phyloP scores from a whole-genome alignment of 2,797 vertebrate species.

The Gila robusta region DNA sequence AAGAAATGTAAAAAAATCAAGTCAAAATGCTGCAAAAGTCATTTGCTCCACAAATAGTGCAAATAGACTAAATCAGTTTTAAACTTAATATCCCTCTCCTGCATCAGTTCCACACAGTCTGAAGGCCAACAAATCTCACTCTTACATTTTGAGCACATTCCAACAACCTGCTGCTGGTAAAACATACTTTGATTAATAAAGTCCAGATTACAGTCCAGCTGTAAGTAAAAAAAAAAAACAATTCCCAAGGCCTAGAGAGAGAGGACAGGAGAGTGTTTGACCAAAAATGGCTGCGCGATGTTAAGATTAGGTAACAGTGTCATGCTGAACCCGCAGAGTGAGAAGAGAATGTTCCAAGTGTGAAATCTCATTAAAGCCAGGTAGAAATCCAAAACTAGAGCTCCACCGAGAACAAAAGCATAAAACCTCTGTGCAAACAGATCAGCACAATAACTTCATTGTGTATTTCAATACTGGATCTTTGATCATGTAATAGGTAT shows the following conservation, averaged over 20 bases:
- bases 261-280: slow-evolving; percentile 68
- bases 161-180: slow-evolving; percentile 19
- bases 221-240: slow-evolving; percentile 12
- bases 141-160: not conserved
- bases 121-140: not conserved
- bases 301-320: slow-evolving; percentile 38
- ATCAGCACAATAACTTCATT: slow-evolving; percentile 9
- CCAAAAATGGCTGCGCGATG: slow-evolving; percentile 77
- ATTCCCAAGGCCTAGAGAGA: slow-evolving; percentile 22
- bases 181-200: slow-evolving; percentile 36
- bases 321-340: slow-evolving; percentile 28
- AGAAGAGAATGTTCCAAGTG: slow-evolving; percentile 36
- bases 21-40: not conserved
- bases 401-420: not conserved
- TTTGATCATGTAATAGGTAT: not conserved
- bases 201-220: slow-evolving; percentile 35
- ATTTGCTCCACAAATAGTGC: not conserved
- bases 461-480: slow-evolving; percentile 2
- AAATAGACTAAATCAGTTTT: not conserved
- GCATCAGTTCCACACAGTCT: not conserved
- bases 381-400: not conserved
- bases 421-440: slow-evolving; percentile 13
- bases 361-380: slow-evolving; percentile 44
- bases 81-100: not conserved
- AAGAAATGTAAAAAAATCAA: too few relatives aligned